Base-by-base conservation (phyloP, 2,888 invertebrate species). In the Bombylius discolor region DNA sequence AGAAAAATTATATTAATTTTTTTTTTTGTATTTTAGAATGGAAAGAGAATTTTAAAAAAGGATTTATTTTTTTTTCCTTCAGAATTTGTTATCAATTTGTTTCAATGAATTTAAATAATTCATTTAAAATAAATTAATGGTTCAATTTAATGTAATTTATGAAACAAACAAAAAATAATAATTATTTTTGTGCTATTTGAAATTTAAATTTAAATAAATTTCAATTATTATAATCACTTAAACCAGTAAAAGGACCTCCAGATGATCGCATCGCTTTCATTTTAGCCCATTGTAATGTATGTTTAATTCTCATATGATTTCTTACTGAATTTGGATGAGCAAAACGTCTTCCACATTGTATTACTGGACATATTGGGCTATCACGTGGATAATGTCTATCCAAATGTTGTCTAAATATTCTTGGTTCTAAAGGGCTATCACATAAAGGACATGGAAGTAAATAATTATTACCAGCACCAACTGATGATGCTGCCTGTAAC, bases 241-340 rank as follows among this genome's bases (percentile, higher is more conserved):
- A 72, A 57, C 72, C 73, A 51, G 73, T 70, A 59, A 74, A 74
- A 14, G 74, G 74, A 9, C 74, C 74, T 58, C 74, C 74, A 58
- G 74, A 73, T 33, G 74, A 74, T 48, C 74, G 70, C 74, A 74
- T 74, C 56, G 85, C 85, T 76, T 89, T 89, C 83, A 89, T 89
- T 71, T 82, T 81, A 68, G 86, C 85, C 89, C 89, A 89, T 69
- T 88, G 85, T 63, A 80, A 76, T 51, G 85, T 81, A 74, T 89
- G 89, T 73, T 89, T 89, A 68, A 85, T 80, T 65, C 89, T 79
- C 89, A 89, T 89, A 75, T 89, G 89, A 77, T 89, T 89, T 66
- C 89, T 81, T 63, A 89, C 89, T 57, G 89, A 89, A 77, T 89
- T 89, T 60, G 89, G 89, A 75, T 89, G 89, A 60, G 86, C 81